Percentiles rank a stretch among this genome's conserved stretches.
These are phyloP conservation scores for Varanus salvator DNA, from an alignment of 2,113 vertebrate genomes.

Conservation along the genomic window DNA sequence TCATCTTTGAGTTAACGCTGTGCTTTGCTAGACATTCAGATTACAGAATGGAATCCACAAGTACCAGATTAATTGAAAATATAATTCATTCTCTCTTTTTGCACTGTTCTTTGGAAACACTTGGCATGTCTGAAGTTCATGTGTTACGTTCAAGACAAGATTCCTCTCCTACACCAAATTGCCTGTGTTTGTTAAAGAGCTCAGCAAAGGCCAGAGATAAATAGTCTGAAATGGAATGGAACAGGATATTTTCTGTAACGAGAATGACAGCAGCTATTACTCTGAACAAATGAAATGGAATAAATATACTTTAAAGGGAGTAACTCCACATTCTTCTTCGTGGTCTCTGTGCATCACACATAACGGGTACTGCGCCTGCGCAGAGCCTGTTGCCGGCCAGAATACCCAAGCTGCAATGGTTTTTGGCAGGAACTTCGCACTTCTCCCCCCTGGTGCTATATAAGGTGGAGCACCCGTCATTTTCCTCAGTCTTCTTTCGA, in stretches of 20 bases:
- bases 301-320: neutral
- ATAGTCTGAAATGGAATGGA: neutral
- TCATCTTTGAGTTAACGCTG: neutral
- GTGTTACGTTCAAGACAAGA: neutral
- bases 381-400: no score
- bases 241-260: neutral
- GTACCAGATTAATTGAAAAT: neutral
- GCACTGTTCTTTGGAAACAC: neutral
- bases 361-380: no score
- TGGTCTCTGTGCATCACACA: no score
- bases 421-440: no score
- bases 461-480: no score
- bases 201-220: neutral
- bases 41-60: neutral
- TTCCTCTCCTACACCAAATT: neutral
- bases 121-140: neutral
- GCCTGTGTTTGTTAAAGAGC: neutral
- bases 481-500: no score
- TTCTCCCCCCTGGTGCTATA: no score
- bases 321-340: no score
- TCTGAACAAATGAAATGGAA: neutral
- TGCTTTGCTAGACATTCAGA: neutral
- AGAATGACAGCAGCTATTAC: neutral
- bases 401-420: no score
- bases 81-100: neutral